Conservation (phyloP, 2,113 vertebrate species). For the Leucopsar rothschildi region DNA sequence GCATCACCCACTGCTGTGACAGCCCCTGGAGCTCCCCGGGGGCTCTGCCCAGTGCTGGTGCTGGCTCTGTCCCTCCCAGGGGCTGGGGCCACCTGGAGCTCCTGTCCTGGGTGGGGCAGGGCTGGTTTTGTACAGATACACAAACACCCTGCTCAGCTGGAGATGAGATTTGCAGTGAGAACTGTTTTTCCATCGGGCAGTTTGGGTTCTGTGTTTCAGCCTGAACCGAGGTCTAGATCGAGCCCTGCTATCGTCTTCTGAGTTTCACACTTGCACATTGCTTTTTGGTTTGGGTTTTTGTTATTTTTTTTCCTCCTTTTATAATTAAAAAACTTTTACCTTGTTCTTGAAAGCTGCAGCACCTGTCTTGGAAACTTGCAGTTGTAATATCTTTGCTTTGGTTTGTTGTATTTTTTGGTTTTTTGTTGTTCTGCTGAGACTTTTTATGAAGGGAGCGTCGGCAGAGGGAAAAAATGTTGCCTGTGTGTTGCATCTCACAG, state of each 20-base stretch:
- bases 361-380: constrained; percentile 11
- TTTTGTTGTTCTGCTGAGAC: constrained; percentile 19
- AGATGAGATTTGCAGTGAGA: constrained; percentile 2
- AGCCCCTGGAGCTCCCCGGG: not conserved
- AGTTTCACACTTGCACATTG: constrained; percentile 42
- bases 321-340: not conserved
- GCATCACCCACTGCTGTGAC: not conserved
- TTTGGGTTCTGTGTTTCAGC: not conserved
- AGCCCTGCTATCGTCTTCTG: not conserved
- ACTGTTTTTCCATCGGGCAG: not conserved
- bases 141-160: not conserved
- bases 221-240: not conserved
- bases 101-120: not conserved
- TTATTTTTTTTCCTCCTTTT: not conserved
- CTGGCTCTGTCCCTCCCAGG: not conserved
- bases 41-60: not conserved
- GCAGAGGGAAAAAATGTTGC: not conserved
- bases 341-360: constrained; percentile 25
- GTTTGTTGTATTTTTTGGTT: not conserved
- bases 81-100: not conserved
- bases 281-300: not conserved
- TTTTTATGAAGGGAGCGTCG: not conserved
- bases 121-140: not conserved
- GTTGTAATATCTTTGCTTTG: constrained; percentile 39
- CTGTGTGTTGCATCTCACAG: constrained; percentile 12